phyloP scores from a whole-genome alignment of 2,797 vertebrate genomes.

The Darevskia nairensis region DNA sequence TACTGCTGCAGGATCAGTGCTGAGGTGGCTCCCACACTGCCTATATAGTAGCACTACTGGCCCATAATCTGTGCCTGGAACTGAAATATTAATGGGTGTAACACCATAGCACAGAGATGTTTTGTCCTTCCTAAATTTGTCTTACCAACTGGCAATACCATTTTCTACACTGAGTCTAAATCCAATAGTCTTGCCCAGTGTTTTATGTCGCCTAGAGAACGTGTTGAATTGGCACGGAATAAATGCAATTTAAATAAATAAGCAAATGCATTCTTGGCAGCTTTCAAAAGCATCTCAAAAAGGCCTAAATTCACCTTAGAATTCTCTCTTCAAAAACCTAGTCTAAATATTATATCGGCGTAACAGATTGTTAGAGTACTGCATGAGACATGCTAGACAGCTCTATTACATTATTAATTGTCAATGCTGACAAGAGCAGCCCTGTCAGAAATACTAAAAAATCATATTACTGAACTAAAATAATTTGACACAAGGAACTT shows the following conservation, averaged over 20 bases:
- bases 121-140: not conserved
- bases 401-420: slow-evolving; percentile 60
- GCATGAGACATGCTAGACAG: slow-evolving; percentile 30
- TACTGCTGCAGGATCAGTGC: not conserved
- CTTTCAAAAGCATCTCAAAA: not conserved
- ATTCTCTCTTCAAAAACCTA: slow-evolving; percentile 2
- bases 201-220: not conserved
- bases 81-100: not conserved
- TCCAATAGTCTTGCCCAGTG: not conserved
- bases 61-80: not conserved
- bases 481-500: slow-evolving; percentile 47
- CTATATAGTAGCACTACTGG: no score
- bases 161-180: not conserved
- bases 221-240: not conserved
- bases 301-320: not conserved
- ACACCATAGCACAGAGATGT: not conserved
- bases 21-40: no score
- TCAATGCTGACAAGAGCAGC: slow-evolving; percentile 55
- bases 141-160: not conserved
- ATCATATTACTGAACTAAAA: slow-evolving; percentile 58
- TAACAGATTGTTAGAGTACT: slow-evolving; percentile 40
- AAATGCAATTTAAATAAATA: not conserved
- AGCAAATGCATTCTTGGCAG: not conserved
- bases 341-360: slow-evolving; percentile 23
- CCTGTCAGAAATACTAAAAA: slow-evolving; percentile 63